These are phyloP conservation scores for Erebia palarica DNA, from an alignment of 2,888 invertebrate species.

Conservation along the genomic window DNA sequence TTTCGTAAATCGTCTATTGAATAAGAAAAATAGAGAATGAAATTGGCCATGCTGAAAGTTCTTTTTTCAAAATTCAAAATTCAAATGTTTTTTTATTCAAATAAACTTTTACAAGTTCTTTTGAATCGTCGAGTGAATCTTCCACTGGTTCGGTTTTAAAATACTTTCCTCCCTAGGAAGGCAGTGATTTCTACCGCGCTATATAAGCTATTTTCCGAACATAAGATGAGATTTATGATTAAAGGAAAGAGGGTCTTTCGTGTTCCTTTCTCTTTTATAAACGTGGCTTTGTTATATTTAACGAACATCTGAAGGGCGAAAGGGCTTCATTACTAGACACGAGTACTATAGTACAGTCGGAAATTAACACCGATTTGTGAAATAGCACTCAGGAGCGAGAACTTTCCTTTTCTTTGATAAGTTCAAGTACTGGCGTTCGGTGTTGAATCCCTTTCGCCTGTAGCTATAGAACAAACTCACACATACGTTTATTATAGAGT, in stretches of 20 bases:
- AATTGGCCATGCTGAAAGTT: too few relatives aligned
- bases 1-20: too few relatives aligned
- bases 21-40: too few relatives aligned
- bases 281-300: constrained; percentile 2
- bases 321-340: constrained; percentile 15
- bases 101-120: too few relatives aligned
- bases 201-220: too few relatives aligned
- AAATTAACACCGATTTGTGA: constrained; percentile 41
- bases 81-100: too few relatives aligned
- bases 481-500: constrained; percentile 36
- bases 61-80: too few relatives aligned
- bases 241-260: background rate
- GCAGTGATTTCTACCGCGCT: too few relatives aligned
- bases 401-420: constrained; percentile 44
- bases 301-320: constrained; percentile 15
- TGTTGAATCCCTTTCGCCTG: constrained; percentile 45
- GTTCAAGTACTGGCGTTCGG: constrained; percentile 36
- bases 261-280: constrained; percentile 18
- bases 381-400: constrained; percentile 36
- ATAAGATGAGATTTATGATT: too few relatives aligned
- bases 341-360: constrained; percentile 20
- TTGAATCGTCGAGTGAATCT: too few relatives aligned
- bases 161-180: too few relatives aligned
- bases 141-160: too few relatives aligned
- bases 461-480: constrained; percentile 32